These are phyloP conservation scores for Apodemus agrarius DNA, from an alignment of 2,797 vertebrate genomes.

Conservation along the genomic window DNA sequence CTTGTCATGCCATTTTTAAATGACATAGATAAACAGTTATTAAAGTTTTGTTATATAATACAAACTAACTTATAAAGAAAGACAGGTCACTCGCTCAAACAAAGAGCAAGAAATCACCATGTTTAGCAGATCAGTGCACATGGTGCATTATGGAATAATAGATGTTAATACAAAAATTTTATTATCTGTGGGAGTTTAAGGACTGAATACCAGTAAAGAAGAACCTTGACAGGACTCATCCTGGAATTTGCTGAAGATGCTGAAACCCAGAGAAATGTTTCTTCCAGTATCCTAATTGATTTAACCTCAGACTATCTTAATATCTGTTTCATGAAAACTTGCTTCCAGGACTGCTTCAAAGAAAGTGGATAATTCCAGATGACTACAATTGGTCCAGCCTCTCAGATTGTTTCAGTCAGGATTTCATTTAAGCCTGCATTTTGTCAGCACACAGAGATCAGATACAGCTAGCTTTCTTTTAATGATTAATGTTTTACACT, in stretches of 20 bases:
- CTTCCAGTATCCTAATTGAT: background rate
- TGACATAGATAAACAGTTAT: background rate
- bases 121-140: background rate
- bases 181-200: background rate
- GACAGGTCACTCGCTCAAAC: background rate
- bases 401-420: background rate
- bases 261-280: background rate
- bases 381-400: background rate
- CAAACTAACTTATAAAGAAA: background rate
- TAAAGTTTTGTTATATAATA: background rate
- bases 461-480: background rate
- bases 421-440: background rate
- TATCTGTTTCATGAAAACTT: background rate
- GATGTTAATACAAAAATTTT: background rate
- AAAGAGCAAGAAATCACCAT: background rate
- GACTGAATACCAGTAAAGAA: background rate
- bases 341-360: background rate
- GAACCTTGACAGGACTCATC: background rate
- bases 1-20: background rate
- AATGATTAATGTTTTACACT: too few species aligned
- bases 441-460: too few species aligned
- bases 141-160: background rate
- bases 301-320: background rate
- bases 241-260: background rate
- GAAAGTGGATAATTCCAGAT: background rate